Conservation (phyloP, 1,140 invertebrate species). For the Drosophila lacertosa region DNA sequence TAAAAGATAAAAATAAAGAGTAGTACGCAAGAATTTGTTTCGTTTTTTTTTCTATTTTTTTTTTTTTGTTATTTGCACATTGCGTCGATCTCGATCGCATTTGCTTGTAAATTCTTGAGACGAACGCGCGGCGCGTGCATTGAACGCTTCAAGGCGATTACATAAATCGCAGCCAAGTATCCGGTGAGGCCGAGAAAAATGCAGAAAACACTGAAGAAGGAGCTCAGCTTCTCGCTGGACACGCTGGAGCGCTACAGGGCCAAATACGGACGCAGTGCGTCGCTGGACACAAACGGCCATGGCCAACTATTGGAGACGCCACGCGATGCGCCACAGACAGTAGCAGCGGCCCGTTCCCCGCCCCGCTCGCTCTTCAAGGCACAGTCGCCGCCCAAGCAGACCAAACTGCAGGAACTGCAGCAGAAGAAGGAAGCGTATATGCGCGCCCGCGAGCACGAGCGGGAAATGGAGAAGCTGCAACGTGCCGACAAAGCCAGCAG, state of each 20-base stretch:
- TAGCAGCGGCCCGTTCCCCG: conserved; percentile 13
- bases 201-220: conserved; percentile 72
- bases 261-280: conserved; percentile 70
- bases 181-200: conserved; percentile 37
- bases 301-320: conserved; percentile 15
- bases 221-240: conserved; percentile 73
- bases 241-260: conserved; percentile 70
- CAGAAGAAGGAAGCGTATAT: conserved; percentile 70
- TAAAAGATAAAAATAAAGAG: conserved; percentile 82
- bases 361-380: conserved; percentile 47
- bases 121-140: conserved; percentile 65
- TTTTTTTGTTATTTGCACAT: too few species aligned
- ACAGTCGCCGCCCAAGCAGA: conserved; percentile 60
- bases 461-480: conserved; percentile 68
- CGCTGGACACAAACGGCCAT: conserved; percentile 59
- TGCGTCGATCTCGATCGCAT: conserved; percentile 56
- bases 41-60: conserved; percentile 14
- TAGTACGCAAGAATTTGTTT: conserved; percentile 37
- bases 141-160: conserved; percentile 66
- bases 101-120: conserved; percentile 72
- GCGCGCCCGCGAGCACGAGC: conserved; percentile 58
- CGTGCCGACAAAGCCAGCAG: conserved; percentile 30
- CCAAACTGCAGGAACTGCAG: conserved; percentile 68
- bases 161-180: conserved; percentile 56
- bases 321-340: conserved; percentile 8